A percentile compares a stretch with the other conserved stretches of the same genome.
Evolutionary conservation across 2,113 vertebrate species (phyloP).

Genomic region (Nycticorax nycticorax): DNA sequence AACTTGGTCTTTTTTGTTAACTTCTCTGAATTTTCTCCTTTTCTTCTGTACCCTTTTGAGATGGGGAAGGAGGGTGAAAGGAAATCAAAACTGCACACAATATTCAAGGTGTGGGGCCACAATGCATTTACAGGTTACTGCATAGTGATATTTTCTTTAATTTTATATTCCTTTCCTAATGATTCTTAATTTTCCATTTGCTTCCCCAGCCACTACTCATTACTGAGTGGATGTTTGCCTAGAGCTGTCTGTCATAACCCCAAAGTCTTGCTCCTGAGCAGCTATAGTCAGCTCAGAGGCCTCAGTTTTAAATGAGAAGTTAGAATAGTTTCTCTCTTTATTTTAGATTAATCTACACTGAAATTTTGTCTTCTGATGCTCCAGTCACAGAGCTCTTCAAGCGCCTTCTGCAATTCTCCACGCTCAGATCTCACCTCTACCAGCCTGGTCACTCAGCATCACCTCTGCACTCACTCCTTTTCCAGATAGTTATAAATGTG

Average conservation of each 20-base stretch:
- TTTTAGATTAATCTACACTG: not conserved
- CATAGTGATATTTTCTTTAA: not conserved
- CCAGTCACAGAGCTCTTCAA: not conserved
- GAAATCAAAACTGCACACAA: not conserved
- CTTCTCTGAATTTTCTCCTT: not conserved
- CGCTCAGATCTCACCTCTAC: not conserved
- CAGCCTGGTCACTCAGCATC: not conserved
- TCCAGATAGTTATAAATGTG: not conserved
- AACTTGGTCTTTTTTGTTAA: not conserved
- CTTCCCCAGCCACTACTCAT: not conserved
- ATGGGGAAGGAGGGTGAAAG: not conserved
- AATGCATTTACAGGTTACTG: not conserved
- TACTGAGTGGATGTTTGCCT: not conserved
- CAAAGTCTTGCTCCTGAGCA: not conserved
- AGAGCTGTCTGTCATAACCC: not conserved
- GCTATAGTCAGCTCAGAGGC: not conserved
- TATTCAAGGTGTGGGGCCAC: not conserved
- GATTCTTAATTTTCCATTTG: not conserved
- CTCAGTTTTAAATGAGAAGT: not conserved
- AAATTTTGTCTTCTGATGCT: not conserved
- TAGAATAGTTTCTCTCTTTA: not conserved
- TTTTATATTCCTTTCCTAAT: not conserved
- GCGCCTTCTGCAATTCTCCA: not conserved
- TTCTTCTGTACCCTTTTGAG: not conserved
- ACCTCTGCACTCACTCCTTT: not conserved